phyloP scores from a whole-genome alignment of 92 coral and sea anemone genomes.

The Actinostola sp. region DNA sequence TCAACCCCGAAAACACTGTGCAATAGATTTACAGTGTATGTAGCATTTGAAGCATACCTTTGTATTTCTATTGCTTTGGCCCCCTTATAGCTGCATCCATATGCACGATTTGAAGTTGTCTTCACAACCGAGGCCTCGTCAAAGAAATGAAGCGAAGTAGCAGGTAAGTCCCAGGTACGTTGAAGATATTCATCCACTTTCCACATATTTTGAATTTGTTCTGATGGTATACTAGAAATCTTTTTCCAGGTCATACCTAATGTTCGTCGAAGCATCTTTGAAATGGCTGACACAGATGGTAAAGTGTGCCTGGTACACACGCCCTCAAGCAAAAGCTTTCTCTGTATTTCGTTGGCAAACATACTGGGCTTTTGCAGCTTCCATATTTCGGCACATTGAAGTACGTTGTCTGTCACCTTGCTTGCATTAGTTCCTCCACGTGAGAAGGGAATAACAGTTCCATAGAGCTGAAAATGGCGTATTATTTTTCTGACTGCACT shows the following conservation, averaged over 20 bases:
- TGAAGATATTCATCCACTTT: constrained; percentile 44
- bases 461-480: not conserved
- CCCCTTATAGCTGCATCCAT: constrained; percentile 54
- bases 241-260: constrained; percentile 53
- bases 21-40: constrained; percentile 53
- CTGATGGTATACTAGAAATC: constrained; percentile 44
- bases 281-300: not conserved
- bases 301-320: not conserved
- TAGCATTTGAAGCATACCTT: constrained; percentile 68
- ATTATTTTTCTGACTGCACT: not conserved
- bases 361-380: constrained; percentile 47
- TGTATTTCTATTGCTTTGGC: constrained; percentile 51
- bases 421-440: not conserved
- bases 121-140: constrained; percentile 50
- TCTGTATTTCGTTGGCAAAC: not conserved
- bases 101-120: constrained; percentile 42
- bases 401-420: constrained; percentile 31
- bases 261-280: not conserved
- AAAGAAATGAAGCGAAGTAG: constrained; percentile 41
- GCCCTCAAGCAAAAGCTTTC: not conserved
- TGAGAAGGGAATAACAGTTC: not conserved
- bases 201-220: constrained; percentile 18
- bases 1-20: constrained; percentile 61
- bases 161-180: constrained; percentile 10
- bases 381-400: constrained; percentile 45